Conservation (phyloP, 2,113 vertebrate species). For the Phyllostomus discolor region DNA sequence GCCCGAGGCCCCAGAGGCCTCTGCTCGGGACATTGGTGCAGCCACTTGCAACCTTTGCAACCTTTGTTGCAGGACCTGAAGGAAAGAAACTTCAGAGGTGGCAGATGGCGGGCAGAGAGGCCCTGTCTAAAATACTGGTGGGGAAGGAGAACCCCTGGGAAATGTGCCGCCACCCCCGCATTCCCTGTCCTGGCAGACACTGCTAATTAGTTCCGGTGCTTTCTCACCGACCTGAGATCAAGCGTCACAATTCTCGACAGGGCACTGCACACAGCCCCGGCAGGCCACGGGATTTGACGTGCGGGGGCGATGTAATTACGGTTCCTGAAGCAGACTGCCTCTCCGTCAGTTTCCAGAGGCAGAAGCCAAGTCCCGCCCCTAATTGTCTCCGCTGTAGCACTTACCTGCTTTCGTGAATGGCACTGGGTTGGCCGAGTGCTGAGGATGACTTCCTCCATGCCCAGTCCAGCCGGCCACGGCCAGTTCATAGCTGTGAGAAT, state of each 20-base stretch:
- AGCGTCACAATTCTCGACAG: not conserved
- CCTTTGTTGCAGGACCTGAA: not conserved
- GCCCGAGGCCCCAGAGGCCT: not conserved
- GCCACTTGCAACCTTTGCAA: no score
- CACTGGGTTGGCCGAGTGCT: not conserved
- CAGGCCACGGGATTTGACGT: not conserved
- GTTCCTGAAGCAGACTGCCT: not conserved
- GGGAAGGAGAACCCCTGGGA: not conserved
- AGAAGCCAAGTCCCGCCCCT: not conserved
- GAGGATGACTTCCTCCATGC: not conserved
- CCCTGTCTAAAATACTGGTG: not conserved
- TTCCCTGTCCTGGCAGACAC: not conserved
- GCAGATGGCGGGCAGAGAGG: not conserved
- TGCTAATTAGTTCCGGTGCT: not conserved
- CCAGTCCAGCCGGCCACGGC: not conserved
- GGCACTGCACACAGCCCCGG: not conserved
- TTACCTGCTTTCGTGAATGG: not conserved
- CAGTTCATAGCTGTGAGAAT: not conserved
- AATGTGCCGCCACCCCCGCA: no score
- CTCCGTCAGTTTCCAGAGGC: not conserved
- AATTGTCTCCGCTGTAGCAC: not conserved
- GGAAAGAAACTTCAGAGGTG: not conserved
- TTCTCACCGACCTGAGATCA: not conserved
- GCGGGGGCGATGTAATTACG: not conserved
- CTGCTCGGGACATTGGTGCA: not conserved